Evolutionary conservation across 1,140 invertebrate genomes (phyloP), one percentile per base, ranked within the genome.

Genomic region (Drosophila carrolli): DNA sequence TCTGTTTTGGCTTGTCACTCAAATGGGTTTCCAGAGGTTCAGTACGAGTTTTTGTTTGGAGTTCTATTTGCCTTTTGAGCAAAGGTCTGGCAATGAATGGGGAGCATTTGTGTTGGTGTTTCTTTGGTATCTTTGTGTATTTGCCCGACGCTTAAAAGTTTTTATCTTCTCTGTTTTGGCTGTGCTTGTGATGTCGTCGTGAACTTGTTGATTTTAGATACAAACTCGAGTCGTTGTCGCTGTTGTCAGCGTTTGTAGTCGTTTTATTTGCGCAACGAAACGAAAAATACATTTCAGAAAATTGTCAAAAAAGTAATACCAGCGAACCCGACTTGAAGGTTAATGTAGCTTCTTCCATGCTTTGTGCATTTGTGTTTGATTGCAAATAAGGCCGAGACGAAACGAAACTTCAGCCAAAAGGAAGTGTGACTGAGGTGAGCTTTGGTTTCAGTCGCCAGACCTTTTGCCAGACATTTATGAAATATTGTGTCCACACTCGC

Each of bases 121-220:
- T 59, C 23, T 23, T 47, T 19, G 59, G 56, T 71, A 62, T 67
- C 48, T 71, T 70, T 71, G 50, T 58, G 46, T 79, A 67, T 83
- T 68, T 83, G 65, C 68, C 57, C 67, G 75, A 78, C 63, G 83
- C 83, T 88, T 80, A 74, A 88, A 88, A 75, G 75, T 88, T 88
- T 78, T 89, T 86, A 82, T 86, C 80, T 89, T 59, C 53, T 72
- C 41, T 78, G 53, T 55, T 77, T 53, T 79, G 63, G 66, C 76
- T 75, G 46, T 76, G 81, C 67, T 58, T 71, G 65, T 59, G 46
- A 16, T 67, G 73, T 76, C 75, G 75, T 79, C 68, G 73, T 84
- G 84, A 88, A 88, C 85, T 88, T 84, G 84, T 88, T 88, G 84
- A 89, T 88, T 89, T 89, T 84, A 88, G 84, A 88, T 88, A 88